Conservation (phyloP, 2,113 vertebrate species). For the Ranitomeya imitator region DNA sequence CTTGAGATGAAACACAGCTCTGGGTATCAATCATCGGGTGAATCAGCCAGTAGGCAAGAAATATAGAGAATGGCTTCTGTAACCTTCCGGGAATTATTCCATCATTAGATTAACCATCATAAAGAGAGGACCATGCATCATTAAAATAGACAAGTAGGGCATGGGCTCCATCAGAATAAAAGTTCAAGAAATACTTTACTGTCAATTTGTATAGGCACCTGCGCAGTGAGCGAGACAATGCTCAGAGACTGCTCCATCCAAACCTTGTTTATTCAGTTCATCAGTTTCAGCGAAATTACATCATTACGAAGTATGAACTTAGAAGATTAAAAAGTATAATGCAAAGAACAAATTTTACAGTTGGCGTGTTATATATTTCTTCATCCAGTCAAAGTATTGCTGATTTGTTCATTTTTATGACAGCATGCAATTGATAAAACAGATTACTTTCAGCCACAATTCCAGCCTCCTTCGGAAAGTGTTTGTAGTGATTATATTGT, state of each 20-base stretch:
- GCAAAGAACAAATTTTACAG: constrained; percentile 56
- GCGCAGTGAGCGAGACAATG: constrained; percentile 13
- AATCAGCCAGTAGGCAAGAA: constrained; percentile 61
- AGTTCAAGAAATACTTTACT: constrained; percentile 56
- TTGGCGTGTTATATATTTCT: constrained; percentile 54
- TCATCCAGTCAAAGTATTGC: constrained; percentile 57
- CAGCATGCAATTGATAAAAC: constrained; percentile 58
- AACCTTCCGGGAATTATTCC: constrained; percentile 62
- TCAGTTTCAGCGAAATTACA: constrained; percentile 55
- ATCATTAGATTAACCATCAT: constrained; percentile 68
- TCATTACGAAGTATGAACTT: constrained; percentile 51
- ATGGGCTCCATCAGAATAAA: constrained; percentile 58
- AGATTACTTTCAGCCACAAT: constrained; percentile 55
- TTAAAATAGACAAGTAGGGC: constrained; percentile 57
- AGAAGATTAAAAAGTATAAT: constrained; percentile 56
- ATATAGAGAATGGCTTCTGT: constrained; percentile 62
- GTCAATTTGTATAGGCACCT: constrained; percentile 52
- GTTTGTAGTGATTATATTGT: constrained; percentile 56
- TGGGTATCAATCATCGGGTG: constrained; percentile 60
- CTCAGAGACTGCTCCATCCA: constrained; percentile 37
- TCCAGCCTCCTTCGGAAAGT: constrained; percentile 47
- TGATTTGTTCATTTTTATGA: constrained; percentile 58
- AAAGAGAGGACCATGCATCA: constrained; percentile 62
- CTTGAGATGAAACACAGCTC: constrained; percentile 20
- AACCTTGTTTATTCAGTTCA: constrained; percentile 52